phyloP scores from a whole-genome alignment of 2,113 vertebrate genomes.

The Apodemus speciosus region DNA sequence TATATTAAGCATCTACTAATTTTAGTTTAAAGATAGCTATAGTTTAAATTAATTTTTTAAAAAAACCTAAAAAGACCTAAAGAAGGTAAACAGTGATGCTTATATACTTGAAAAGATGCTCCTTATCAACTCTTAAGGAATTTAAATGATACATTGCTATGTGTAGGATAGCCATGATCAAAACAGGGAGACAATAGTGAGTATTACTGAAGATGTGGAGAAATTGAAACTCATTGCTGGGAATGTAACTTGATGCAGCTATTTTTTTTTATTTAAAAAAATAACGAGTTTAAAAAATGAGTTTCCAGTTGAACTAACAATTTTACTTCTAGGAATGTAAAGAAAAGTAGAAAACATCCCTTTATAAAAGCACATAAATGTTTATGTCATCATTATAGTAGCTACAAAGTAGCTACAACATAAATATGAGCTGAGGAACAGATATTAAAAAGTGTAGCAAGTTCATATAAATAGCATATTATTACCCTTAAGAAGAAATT shows the following conservation, averaged over 20 bases:
- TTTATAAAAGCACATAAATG: neutral
- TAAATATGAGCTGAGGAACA: neutral
- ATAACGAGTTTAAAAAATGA: no score
- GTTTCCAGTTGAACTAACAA: neutral
- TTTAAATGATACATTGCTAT: neutral
- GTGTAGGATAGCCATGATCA: neutral
- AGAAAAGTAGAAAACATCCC: slow-evolving; percentile 33
- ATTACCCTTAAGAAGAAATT: neutral
- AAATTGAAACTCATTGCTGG: neutral
- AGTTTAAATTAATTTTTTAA: no score
- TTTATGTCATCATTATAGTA: neutral
- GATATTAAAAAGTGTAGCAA: neutral
- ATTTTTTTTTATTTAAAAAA: neutral
- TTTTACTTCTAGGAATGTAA: neutral
- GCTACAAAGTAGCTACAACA: neutral
- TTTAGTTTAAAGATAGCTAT: slow-evolving; percentile 36
- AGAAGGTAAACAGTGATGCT: neutral
- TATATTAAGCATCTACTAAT: slow-evolving; percentile 33
- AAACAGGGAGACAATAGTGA: neutral
- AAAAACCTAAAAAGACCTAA: neutral
- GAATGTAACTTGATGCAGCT: neutral
- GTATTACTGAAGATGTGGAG: neutral
- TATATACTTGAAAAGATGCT: neutral
- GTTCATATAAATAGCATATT: neutral
- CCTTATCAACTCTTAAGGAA: neutral